A percentile compares a stretch with the other conserved stretches of the same genome.
These are phyloP conservation scores for Cephus spinipes DNA, from an alignment of 2,888 invertebrate genomes.

Conservation along the genomic window DNA sequence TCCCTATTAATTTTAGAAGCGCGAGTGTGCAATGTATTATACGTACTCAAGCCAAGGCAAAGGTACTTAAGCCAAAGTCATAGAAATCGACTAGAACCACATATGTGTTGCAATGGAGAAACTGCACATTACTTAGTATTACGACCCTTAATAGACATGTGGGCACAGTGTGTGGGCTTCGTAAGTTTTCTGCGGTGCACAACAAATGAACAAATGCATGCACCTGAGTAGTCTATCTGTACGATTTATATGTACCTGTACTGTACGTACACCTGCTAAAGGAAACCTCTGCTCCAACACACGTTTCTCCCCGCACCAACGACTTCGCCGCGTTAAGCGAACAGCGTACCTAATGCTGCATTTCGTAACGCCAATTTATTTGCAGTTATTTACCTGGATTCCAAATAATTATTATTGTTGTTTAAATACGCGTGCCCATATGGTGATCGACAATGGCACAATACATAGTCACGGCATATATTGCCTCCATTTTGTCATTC, in stretches of 20 bases:
- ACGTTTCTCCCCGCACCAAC: neutral
- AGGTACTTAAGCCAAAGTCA: neutral
- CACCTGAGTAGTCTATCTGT: neutral
- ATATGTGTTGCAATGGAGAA: slow-evolving; percentile 38
- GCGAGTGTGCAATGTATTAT: neutral
- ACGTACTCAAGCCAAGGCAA: neutral
- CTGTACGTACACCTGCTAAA: neutral
- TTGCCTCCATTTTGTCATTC: no score
- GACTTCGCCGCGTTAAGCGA: neutral
- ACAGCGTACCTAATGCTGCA: slow-evolving; percentile 1
- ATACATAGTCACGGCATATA: neutral
- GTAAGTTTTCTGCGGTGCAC: neutral
- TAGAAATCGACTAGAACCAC: slow-evolving; percentile 23
- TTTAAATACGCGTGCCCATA: neutral
- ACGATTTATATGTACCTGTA: neutral
- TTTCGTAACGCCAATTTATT: slow-evolving; percentile 42
- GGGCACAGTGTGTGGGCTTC: neutral
- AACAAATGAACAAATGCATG: neutral
- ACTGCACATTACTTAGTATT: slow-evolving; percentile 27
- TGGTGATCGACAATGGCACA: neutral
- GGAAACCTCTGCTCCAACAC: neutral
- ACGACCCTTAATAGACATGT: slow-evolving; percentile 27
- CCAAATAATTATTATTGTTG: slow-evolving; percentile 22
- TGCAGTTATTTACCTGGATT: slow-evolving; percentile 29
- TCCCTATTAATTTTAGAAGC: neutral